Percentiles rank a stretch among this genome's conserved stretches.
phyloP scores from a whole-genome alignment of 1,140 invertebrate genomes.

The Archegozetes longisetosus region DNA sequence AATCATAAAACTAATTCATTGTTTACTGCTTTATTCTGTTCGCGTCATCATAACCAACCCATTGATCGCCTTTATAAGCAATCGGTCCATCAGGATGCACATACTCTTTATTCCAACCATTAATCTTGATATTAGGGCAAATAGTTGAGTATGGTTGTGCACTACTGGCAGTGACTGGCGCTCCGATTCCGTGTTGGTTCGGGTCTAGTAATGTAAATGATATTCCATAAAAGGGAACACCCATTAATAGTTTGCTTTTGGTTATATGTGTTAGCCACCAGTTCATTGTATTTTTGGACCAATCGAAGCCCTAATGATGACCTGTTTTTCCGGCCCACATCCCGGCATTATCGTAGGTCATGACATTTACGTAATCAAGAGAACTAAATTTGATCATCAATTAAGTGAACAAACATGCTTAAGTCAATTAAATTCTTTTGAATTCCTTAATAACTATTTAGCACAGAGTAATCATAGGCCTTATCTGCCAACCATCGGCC shows the following conservation, averaged over 20 bases:
- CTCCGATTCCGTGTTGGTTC: constrained; percentile 66
- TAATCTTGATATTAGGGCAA: constrained; percentile 53
- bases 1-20: too few species aligned
- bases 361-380: not conserved
- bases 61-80: constrained; percentile 42
- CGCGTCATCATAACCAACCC: constrained; percentile 62
- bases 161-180: constrained; percentile 47
- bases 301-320: not conserved
- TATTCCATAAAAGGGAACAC: constrained; percentile 47
- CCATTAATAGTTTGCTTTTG: constrained; percentile 55
- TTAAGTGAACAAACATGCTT: not conserved
- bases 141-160: constrained; percentile 27
- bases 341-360: not conserved
- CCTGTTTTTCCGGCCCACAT: not conserved
- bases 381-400: not conserved
- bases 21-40: too few species aligned
- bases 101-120: constrained; percentile 45
- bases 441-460: not conserved
- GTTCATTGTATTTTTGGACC: not conserved
- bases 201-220: constrained; percentile 48
- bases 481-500: not conserved
- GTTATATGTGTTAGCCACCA: not conserved
- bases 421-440: not conserved
- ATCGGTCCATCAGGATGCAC: constrained; percentile 37
- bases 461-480: not conserved